Conservation (phyloP, 2,113 vertebrate species). For the Megaceryle maxima region DNA sequence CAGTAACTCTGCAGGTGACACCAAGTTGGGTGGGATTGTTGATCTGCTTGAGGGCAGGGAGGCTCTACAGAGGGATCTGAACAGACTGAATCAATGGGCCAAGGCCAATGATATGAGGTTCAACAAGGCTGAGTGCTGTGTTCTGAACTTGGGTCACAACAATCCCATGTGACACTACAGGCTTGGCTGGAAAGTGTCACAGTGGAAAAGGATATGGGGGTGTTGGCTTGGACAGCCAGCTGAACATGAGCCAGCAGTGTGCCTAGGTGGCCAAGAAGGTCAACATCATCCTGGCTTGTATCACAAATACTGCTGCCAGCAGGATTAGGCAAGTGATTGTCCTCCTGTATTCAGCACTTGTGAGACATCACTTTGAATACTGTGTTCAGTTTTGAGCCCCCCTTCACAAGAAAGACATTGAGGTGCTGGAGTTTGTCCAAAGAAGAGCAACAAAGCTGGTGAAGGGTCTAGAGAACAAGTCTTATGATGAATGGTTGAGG, state of each 20-base stretch:
- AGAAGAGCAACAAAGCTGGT: not conserved
- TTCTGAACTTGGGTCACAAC: not conserved
- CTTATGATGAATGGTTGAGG: not conserved
- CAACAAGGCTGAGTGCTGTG: rapidly evolving
- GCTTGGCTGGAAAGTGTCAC: not conserved
- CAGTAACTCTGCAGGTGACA: not conserved
- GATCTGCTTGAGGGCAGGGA: not conserved
- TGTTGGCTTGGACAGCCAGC: rapidly evolving
- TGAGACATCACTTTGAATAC: not conserved
- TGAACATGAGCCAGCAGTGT: not conserved
- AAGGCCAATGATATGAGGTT: not conserved
- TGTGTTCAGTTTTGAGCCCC: not conserved
- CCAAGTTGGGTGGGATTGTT: too few species aligned
- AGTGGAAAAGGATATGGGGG: not conserved
- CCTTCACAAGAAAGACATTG: not conserved
- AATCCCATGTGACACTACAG: not conserved
- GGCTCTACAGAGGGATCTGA: too few species aligned
- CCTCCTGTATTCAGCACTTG: not conserved
- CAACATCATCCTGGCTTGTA: not conserved
- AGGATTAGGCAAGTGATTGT: not conserved
- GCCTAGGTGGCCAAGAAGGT: not conserved
- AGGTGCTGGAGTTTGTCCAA: not conserved
- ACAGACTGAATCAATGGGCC: not conserved
- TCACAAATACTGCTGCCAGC: not conserved
- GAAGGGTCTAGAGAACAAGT: not conserved